Evolutionary conservation across 2,113 vertebrate genomes (phyloP), one percentile per base, ranked within the genome.

Genomic region (Microcebus griseorufus): DNA sequence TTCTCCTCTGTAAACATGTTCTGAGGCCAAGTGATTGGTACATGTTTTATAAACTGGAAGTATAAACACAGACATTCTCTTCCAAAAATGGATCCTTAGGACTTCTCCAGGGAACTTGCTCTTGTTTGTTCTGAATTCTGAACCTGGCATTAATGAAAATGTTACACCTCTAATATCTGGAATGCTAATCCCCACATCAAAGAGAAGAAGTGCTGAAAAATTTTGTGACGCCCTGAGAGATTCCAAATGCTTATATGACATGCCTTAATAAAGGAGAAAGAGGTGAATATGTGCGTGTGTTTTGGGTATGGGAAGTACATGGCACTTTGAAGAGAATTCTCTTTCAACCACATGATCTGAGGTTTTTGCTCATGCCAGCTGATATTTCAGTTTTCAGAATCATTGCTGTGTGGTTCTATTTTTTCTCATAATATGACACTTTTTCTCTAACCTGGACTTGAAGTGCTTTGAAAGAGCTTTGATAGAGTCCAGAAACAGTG

Each of bases 41-140:
- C 82, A 97, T 97, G 94, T 80, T 93, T 95, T 96, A 97, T 96
- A 97, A 95, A 96, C 96, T 72, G 76, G 45, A 93, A 96, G 67
- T 93, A 93, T 97, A 98, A 98, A 98, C 96, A 97, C 37, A 92
- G 97, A 94, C 96, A 97, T 98, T 98, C 96, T 97, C 97, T 97
- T 98, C 97, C 97, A 97, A 97, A 98, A 97, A 97, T 97, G 96
- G 97, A 87, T 76, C 89, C 93, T 70, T 45, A 51, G 53, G 79
- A 80, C 64, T 93, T 92, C 80, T 32, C 75, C 88, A 20, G 34
- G 60, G 90, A 95, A 53, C 87, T 51, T 51, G 92, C 55, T 92
- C 65, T 70, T 90, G 11, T 83, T 80, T 90, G 9, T 91, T 93
- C 87, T 95, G 64, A 93, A 91, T 93, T 87, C 37, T 51, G 90